Conservation (phyloP, 2,888 invertebrate genomes). For the Drosophila aldrichi region DNA sequence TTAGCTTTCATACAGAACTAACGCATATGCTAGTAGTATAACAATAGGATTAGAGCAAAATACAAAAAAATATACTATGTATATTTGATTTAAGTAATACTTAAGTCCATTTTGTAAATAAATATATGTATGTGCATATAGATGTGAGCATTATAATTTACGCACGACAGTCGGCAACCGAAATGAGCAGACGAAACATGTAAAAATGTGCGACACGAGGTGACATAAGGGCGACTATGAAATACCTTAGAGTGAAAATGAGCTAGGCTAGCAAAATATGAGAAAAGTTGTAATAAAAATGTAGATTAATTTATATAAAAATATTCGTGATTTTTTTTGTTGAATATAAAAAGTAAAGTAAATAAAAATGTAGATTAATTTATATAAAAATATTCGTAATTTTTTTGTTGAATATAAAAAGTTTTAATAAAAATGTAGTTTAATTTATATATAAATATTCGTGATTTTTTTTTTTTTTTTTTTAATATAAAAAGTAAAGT, state of each 20-base stretch:
- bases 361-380: no score
- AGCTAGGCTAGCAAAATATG: neutral
- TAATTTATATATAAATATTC: no score
- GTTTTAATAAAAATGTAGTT: no score
- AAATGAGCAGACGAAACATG: conserved; percentile 15
- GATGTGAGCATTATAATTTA: conserved; percentile 34
- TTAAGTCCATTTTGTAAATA: conserved; percentile 6
- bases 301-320: neutral
- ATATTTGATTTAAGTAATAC: conserved; percentile 6
- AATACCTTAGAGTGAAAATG: neutral
- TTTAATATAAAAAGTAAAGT: no score
- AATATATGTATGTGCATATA: conserved; percentile 13
- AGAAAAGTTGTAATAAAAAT: no score
- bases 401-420: no score
- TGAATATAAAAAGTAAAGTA: no score
- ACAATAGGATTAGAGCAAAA: conserved; percentile 9
- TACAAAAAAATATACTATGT: conserved; percentile 1
- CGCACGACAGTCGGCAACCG: conserved; percentile 19
- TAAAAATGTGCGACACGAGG: neutral
- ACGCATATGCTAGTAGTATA: neutral
- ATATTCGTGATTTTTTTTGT: no score
- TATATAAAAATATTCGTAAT: no score
- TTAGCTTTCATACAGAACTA: conserved; percentile 14
- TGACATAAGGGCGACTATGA: neutral
- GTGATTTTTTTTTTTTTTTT: no score